phyloP scores from a whole-genome alignment of 2,888 invertebrate genomes.

The Stenotaenia linearis region DNA sequence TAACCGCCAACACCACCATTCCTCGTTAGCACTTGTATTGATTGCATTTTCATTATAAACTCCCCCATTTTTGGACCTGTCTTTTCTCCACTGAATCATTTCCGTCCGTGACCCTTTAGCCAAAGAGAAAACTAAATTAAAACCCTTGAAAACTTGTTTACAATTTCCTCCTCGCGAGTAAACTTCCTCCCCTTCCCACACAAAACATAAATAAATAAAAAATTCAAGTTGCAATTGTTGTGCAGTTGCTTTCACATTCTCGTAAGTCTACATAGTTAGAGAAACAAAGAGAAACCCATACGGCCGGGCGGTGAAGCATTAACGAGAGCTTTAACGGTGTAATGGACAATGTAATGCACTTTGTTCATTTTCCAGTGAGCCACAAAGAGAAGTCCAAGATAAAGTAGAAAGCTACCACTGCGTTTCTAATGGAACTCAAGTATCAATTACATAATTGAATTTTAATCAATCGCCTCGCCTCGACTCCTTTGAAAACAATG shows the following conservation, averaged over 20 bases:
- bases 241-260: background rate
- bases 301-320: background rate
- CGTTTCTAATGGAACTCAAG: background rate
- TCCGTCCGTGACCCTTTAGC: background rate
- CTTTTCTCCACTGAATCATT: constrained; percentile 1
- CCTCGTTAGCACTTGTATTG: constrained; percentile 11
- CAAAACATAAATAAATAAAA: background rate
- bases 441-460: constrained; percentile 15
- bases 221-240: background rate
- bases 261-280: background rate
- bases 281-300: background rate
- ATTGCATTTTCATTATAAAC: background rate
- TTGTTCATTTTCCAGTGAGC: background rate
- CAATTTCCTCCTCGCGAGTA: background rate
- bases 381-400: background rate
- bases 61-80: background rate
- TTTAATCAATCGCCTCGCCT: background rate
- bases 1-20: background rate
- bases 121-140: background rate
- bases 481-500: background rate
- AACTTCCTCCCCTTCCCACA: background rate
- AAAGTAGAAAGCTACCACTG: background rate
- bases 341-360: constrained; percentile 19
- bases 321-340: constrained; percentile 19
- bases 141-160: background rate